phyloP scores from a whole-genome alignment of 1,140 invertebrate species.

The Contarinia nasturtii region DNA sequence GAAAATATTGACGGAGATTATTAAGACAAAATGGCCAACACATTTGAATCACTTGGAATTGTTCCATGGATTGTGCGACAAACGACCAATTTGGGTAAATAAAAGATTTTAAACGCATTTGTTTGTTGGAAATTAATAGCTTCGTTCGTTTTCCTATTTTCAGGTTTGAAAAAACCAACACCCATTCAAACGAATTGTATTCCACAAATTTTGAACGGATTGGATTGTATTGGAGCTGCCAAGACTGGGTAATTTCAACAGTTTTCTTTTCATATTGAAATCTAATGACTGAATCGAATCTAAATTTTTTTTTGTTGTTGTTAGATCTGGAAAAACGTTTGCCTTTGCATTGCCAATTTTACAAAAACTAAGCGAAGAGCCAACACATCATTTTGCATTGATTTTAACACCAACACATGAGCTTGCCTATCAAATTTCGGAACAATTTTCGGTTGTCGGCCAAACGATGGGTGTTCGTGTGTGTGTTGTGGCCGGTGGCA shows the following conservation, averaged over 20 bases:
- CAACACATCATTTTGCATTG: conserved; percentile 88
- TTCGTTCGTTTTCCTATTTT: conserved; percentile 8
- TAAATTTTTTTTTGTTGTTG: no score
- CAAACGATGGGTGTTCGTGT: conserved; percentile 68
- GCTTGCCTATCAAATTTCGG: conserved; percentile 78
- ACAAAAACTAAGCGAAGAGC: conserved; percentile 76
- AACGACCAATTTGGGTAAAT: conserved; percentile 16
- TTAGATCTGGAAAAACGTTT: conserved; percentile 80
- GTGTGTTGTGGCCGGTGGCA: conserved; percentile 76
- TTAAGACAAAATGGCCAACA: background rate
- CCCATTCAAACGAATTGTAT: conserved; percentile 72
- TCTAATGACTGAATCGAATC: no score
- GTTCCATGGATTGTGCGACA: conserved; percentile 19
- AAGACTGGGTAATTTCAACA: conserved; percentile 61
- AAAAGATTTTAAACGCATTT: background rate
- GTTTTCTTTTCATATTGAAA: no score
- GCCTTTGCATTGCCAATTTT: conserved; percentile 92
- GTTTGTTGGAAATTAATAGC: background rate
- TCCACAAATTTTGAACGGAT: conserved; percentile 56
- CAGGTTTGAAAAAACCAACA: conserved; percentile 63
- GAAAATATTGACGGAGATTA: background rate
- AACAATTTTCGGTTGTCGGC: conserved; percentile 78
- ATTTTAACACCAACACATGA: conserved; percentile 91
- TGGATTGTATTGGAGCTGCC: conserved; percentile 85
- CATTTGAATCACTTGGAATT: conserved; percentile 13